phyloP scores from a whole-genome alignment of 1,140 invertebrate genomes.

The Drosophila bipectinata region DNA sequence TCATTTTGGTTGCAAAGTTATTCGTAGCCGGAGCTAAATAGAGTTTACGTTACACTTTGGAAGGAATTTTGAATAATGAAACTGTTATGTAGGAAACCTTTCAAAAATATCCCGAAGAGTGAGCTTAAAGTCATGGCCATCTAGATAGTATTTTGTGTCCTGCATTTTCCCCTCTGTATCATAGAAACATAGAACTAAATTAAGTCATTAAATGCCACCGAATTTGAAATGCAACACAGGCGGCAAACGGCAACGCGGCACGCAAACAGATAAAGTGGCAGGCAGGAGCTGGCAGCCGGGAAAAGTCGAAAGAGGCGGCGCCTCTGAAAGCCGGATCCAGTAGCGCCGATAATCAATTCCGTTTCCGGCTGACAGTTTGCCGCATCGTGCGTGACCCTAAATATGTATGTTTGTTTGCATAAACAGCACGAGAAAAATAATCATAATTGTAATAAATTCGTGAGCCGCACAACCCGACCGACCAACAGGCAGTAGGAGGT shows the following conservation, averaged over 20 bases:
- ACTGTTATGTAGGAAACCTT: neutral
- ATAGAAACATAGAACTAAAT: constrained; percentile 31
- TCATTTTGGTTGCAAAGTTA: neutral
- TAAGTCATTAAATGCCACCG: constrained; percentile 63
- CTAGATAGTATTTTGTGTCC: neutral
- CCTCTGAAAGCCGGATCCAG: constrained; percentile 44
- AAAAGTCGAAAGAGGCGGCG: constrained; percentile 2
- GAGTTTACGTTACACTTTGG: constrained; percentile 31
- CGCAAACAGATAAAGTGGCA: constrained; percentile 65
- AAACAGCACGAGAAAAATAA: constrained; percentile 39
- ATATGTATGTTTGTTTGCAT: constrained; percentile 46
- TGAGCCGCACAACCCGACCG: constrained; percentile 12
- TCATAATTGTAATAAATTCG: constrained; percentile 74
- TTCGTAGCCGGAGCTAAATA: neutral
- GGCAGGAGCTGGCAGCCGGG: neutral
- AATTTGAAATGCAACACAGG: constrained; percentile 52
- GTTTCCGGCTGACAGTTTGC: constrained; percentile 67
- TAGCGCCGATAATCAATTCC: constrained; percentile 74
- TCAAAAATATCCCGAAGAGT: neutral
- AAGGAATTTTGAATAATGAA: constrained; percentile 17
- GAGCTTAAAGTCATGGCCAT: neutral
- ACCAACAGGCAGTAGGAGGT: constrained; percentile 6
- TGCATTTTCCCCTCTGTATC: neutral
- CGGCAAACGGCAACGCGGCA: constrained; percentile 61
- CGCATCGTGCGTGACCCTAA: constrained; percentile 68